These are phyloP conservation scores for Merops nubicus DNA, from an alignment of 2,113 vertebrate species.

Conservation along the genomic window DNA sequence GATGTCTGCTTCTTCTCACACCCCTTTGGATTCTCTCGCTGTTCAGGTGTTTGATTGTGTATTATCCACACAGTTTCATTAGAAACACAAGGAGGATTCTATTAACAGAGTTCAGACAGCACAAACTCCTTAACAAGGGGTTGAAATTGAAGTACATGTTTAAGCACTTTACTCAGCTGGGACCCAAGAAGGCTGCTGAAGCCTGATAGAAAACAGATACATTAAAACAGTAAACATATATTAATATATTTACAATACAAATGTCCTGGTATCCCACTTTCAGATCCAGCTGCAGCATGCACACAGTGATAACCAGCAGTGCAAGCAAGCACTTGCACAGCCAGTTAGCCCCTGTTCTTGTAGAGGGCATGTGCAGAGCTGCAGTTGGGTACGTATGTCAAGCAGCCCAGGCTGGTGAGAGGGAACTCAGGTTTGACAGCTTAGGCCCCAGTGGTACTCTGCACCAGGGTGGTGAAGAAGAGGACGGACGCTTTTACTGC, in stretches of 20 bases:
- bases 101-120: constrained; percentile 8
- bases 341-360: background rate
- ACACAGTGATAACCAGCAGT: background rate
- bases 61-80: constrained; percentile 15
- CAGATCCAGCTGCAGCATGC: background rate
- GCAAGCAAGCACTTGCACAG: background rate
- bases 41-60: background rate
- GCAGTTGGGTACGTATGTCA: background rate
- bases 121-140: background rate
- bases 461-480: background rate
- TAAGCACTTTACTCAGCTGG: background rate
- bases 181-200: background rate
- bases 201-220: background rate
- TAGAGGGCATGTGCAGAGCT: background rate
- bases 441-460: background rate
- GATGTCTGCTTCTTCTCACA: background rate
- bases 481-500: background rate
- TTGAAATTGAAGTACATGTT: constrained; percentile 27
- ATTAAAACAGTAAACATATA: background rate
- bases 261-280: background rate
- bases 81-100: background rate
- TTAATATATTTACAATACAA: background rate
- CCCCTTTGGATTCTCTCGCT: background rate
- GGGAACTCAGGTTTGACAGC: background rate
- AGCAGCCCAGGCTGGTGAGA: background rate